Base-by-base conservation (phyloP, 1,140 invertebrate species). In the Hylaeus anthracinus region DNA sequence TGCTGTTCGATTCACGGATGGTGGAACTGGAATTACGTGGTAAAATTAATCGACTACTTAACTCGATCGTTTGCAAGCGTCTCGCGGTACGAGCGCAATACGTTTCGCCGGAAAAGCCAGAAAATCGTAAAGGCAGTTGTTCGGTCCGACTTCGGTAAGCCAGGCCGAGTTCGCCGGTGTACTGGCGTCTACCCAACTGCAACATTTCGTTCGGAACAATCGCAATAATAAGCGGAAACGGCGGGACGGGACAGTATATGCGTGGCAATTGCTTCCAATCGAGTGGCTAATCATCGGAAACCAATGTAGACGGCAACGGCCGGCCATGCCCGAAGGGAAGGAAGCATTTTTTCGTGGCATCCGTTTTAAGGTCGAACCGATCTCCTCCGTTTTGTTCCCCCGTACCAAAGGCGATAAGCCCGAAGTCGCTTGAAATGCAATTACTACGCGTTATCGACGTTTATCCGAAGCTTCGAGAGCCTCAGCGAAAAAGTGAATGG, bases 271-370 rank as follows among this genome's bases (percentile, higher is more conserved):
- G 88, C 86, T 90, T 90, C 89, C 89, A 86, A 89, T 89, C 86
- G 87, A 88, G 84, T 86, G 81, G 82, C 86, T 89, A 91, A 91
- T 91, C 90, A 91, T 91, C 84, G 90, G 88, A 91, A 91, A 90
- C 87, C 90, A 90, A 91, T 91, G 87, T 84, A 89, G 71, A 84
- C 78, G 70, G 43, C 6, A 43, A 53, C 6, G 45, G 3, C 8
- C 26, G 63, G 8, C 43, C 53, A 2, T 53, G 45, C n/a, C 65
- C 9, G 51, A 51, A 51, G 43, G 67, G 60, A 63, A 63, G 55
- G 66, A 65, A 60, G 51, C 48, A 65, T 81, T 73, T 74, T 86
- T 81, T n/a, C 74, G 61, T 56, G 26, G 45, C 39, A 39, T 10
- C 41, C 55, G 60, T 85, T 86, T 78, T 75, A 86, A 82, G 71